Base-by-base conservation (phyloP, 2,888 invertebrate genomes). In the Drosophila peninsularis region DNA sequence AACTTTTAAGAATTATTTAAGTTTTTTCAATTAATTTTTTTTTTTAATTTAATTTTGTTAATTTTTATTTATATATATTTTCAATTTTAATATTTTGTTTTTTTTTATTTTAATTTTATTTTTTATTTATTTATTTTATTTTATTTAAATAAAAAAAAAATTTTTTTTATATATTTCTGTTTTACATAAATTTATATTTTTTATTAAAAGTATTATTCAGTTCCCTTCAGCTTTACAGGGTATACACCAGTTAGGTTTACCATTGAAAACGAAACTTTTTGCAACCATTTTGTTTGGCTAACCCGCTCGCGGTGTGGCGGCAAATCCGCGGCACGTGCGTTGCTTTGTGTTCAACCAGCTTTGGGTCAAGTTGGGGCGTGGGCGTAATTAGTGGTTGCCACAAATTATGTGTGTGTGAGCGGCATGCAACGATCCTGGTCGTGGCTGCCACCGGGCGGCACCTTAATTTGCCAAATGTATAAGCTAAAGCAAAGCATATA, bases 391-490 rank as follows among this genome's bases (percentile, higher is more conserved):
- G 73, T 61, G 65, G 55, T 55, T 76, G 68, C 47, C 45, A 55
- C 50, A 61, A 57, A 41, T 62, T 64, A 49, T 34, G n/a, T 49
- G 19, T 14, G 60, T 27, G 21, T 11, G n/a, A 54, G 27, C 36
- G 32, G 47, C 57, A 62, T 41, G 42, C 21, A 60, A 34, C 37
- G 32, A 64, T 61, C 39, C 75, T 39, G 66, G 62, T 53, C 62
- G 85, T 86, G 86, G 64, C 80, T 75, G 82, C 83, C 86, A 86
- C 80, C 71, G 78, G 50, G 75, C 75, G 80, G 86, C 80, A 82
- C 82, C 86, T 77, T 80, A 80, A 82, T 80, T 83, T 80, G 80
- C 75, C 65, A 52, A 75, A 79, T 71, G 42, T 21, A 62, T 44
- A 44, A 17, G 36, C 42, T 42, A 52, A 62, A 54, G 42, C 5